Conservation (phyloP, 2,797 vertebrate species). For the Rhodeus uyekii region DNA sequence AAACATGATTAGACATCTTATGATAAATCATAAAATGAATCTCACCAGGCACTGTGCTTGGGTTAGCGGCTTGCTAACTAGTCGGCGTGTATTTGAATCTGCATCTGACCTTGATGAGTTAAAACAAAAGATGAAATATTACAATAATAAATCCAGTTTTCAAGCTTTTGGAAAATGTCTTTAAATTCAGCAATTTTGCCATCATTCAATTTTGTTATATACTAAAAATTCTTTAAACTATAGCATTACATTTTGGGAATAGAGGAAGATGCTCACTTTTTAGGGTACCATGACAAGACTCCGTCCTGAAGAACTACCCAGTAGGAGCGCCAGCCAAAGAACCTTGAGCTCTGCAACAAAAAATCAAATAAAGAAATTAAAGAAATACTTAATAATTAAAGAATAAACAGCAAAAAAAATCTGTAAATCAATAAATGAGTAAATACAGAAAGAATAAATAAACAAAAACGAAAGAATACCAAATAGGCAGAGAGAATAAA, state of each 20-base stretch:
- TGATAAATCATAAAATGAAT: not conserved
- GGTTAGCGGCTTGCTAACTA: constrained; percentile 92
- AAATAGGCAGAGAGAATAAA: no score
- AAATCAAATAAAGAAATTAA: not conserved
- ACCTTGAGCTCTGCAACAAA: constrained; percentile 85
- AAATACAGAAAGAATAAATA: not conserved
- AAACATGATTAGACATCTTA: not conserved
- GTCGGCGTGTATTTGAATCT: constrained; percentile 77
- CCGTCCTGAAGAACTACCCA: constrained; percentile 94
- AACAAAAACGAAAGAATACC: not conserved
- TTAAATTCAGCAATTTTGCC: not conserved
- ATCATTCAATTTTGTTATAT: not conserved
- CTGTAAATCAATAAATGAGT: not conserved
- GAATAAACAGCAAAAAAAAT: not conserved
- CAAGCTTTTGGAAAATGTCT: not conserved
- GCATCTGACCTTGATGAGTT: constrained; percentile 82
- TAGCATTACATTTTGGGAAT: constrained; percentile 10
- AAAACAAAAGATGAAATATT: not conserved
- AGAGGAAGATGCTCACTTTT: constrained; percentile 81
- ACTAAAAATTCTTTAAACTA: not conserved
- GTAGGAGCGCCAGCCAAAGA: constrained; percentile 91
- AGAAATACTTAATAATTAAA: not conserved
- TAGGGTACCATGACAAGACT: constrained; percentile 94
- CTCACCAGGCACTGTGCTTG: constrained; percentile 90
- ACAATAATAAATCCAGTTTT: no score